Percentiles rank a stretch among this genome's conserved stretches.
These are phyloP conservation scores for Collichthys lucidus DNA, from an alignment of 2,113 vertebrate species.

Conservation along the genomic window DNA sequence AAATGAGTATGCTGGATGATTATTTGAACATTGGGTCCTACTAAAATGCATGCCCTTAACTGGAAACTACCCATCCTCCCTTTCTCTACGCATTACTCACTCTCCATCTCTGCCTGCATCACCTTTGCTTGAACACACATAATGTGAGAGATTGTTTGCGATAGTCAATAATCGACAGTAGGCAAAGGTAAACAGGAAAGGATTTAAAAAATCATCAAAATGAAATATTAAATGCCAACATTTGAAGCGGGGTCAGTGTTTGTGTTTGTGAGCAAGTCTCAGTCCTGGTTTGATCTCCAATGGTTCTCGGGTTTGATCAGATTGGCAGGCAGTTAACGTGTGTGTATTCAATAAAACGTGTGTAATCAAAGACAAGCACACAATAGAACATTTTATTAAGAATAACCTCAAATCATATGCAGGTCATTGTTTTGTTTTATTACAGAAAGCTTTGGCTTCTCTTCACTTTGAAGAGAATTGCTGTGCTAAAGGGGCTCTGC, in stretches of 20 bases:
- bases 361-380: not conserved
- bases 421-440: slow-evolving; percentile 7
- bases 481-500: slow-evolving; percentile 20
- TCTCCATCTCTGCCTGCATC: not conserved
- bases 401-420: not conserved
- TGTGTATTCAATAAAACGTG: not conserved
- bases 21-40: not conserved
- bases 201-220: not conserved
- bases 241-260: not conserved
- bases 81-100: not conserved
- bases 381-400: not conserved
- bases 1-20: not conserved
- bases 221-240: slow-evolving; percentile 11
- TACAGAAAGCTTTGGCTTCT: slow-evolving; percentile 9
- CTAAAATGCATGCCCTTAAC: not conserved
- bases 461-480: slow-evolving; percentile 29
- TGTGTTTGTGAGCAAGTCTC: not conserved
- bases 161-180: not conserved
- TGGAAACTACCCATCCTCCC: not conserved
- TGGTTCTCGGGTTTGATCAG: not conserved
- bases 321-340: not conserved
- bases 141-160: not conserved
- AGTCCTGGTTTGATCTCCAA: not conserved
- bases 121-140: not conserved
- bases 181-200: not conserved